phyloP scores from a whole-genome alignment of 2,113 vertebrate species.

The Equus quagga region DNA sequence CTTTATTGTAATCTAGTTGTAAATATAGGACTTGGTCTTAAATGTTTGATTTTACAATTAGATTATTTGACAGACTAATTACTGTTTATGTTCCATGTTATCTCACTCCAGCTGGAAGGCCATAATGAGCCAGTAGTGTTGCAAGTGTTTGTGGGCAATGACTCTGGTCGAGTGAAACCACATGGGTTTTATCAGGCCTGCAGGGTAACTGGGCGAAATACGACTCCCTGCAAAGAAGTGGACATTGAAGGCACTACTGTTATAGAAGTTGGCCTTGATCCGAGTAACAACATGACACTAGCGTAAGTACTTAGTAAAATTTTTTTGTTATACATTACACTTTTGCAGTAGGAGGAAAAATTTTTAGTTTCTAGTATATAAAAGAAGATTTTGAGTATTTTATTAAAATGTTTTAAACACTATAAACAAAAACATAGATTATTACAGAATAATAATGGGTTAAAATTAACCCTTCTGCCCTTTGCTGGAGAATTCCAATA shows the following conservation, averaged over 20 bases:
- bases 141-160: constrained; percentile 97
- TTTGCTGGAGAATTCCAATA: not conserved
- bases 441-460: constrained; percentile 11
- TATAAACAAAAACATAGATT: constrained; percentile 26
- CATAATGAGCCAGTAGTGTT: constrained; percentile 96
- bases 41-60: constrained; percentile 42
- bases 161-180: constrained; percentile 96
- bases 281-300: constrained; percentile 96
- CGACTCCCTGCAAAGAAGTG: constrained; percentile 98
- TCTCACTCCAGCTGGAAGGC: constrained; percentile 94
- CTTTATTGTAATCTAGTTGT: constrained; percentile 36
- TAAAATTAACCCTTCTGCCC: constrained; percentile 42
- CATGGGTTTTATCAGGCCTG: constrained; percentile 99
- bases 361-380: constrained; percentile 13
- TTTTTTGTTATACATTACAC: not conserved
- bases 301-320: constrained; percentile 92
- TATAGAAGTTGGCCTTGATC: constrained; percentile 97
- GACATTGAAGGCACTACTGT: constrained; percentile 98
- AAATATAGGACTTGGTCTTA: constrained; percentile 16
- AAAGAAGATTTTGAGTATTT: constrained; percentile 25
- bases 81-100: not conserved
- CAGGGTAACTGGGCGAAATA: constrained; percentile 97
- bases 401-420: constrained; percentile 59
- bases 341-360: not conserved
- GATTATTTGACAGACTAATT: constrained; percentile 41